Conservation (phyloP, 2,888 invertebrate genomes). For the Platynereis dumerilii region DNA sequence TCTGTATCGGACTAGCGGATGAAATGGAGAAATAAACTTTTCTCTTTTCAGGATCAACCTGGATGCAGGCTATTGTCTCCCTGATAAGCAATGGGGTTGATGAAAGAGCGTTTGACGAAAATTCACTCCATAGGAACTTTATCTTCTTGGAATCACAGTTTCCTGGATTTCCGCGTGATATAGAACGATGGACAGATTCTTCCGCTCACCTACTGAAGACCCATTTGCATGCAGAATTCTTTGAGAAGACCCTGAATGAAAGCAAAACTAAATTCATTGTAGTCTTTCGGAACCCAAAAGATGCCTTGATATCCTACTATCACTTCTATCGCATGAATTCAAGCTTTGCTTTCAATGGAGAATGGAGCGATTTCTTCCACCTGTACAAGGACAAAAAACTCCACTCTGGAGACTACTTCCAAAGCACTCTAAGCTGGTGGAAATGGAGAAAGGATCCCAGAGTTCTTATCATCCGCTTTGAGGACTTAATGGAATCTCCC, state of each 20-base stretch:
- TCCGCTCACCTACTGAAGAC: conserved; percentile 16
- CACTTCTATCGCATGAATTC: conserved; percentile 24
- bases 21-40: no score
- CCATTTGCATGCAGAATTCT: conserved; percentile 18
- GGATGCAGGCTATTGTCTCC: conserved; percentile 64
- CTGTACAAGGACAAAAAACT: no score
- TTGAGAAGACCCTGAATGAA: not conserved
- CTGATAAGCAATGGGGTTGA: conserved; percentile 61
- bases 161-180: not conserved
- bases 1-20: no score
- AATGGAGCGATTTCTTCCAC: no score
- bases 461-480: no score
- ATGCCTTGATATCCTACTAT: conserved; percentile 26
- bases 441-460: no score
- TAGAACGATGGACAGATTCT: not conserved
- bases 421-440: no score
- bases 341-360: no score
- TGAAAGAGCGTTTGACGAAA: conserved; percentile 50
- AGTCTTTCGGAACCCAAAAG: conserved; percentile 13
- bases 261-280: no score
- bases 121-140: conserved; percentile 43
- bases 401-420: no score
- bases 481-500: no score
- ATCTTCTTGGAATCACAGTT: conserved; percentile 1
- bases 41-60: no score